Percentiles rank a stretch among this genome's conserved stretches.
Conservation (phyloP, 2,797 vertebrate species). For the Loriculus beryllinus region DNA sequence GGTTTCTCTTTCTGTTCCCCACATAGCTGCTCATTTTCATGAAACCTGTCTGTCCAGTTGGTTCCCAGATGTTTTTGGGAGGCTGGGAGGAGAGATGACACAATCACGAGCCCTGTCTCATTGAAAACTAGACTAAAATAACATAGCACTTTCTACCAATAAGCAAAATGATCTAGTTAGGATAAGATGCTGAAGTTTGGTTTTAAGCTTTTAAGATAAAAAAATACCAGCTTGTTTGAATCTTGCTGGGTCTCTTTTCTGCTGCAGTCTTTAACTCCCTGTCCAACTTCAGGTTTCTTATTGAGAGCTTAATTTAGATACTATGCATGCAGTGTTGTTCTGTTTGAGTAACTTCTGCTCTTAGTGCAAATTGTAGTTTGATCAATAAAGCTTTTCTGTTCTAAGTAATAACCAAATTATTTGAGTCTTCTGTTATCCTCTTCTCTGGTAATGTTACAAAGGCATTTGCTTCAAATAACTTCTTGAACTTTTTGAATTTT, state of each 20-base stretch:
- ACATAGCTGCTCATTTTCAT: background rate
- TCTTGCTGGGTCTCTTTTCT: background rate
- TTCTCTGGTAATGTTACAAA: background rate
- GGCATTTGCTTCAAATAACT: background rate
- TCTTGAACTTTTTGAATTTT: background rate
- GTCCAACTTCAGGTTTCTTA: background rate
- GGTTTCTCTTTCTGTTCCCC: conserved; percentile 20
- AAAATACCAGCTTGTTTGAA: background rate
- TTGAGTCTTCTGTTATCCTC: background rate
- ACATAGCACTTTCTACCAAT: background rate
- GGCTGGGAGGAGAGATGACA: background rate
- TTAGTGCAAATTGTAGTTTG: background rate
- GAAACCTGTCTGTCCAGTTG: background rate
- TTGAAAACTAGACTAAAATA: background rate
- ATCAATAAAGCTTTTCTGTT: background rate
- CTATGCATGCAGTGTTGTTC: background rate
- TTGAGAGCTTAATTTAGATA: background rate
- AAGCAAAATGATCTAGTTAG: background rate
- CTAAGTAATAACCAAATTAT: background rate
- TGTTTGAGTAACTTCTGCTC: background rate
- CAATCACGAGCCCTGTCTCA: background rate
- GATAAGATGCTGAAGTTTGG: background rate
- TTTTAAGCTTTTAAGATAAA: background rate
- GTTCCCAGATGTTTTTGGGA: background rate
- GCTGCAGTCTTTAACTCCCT: background rate